Evolutionary conservation across 2,113 vertebrate species (phyloP).

Genomic region (Scytalopus superciliaris): DNA sequence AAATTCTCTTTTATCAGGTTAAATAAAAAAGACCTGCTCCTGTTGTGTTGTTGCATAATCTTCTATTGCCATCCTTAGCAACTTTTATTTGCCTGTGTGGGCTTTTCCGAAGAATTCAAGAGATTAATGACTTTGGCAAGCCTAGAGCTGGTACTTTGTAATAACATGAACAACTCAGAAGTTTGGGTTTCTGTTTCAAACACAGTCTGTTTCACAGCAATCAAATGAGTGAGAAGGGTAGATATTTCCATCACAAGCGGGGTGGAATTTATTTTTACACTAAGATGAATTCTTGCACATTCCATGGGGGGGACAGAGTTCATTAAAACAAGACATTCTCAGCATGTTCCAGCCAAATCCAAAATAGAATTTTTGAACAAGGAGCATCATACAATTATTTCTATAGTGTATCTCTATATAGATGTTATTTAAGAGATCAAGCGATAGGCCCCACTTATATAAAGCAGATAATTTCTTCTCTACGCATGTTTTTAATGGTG

Average conservation of each 20-base stretch:
- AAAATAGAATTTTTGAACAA: background rate
- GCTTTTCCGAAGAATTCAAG: background rate
- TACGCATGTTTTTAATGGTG: background rate
- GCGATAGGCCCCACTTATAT: background rate
- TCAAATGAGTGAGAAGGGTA: background rate
- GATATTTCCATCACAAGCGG: background rate
- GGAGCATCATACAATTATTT: background rate
- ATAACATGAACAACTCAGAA: background rate
- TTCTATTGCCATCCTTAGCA: background rate
- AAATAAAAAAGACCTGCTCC: background rate
- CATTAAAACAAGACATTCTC: background rate
- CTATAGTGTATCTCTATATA: background rate
- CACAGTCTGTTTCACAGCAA: background rate
- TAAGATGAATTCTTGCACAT: background rate
- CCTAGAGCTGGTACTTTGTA: background rate
- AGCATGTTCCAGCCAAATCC: background rate
- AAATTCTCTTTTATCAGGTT: background rate
- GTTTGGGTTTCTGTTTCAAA: background rate
- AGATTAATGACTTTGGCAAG: background rate
- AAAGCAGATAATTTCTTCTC: background rate
- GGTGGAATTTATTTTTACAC: background rate
- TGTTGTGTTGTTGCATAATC: background rate
- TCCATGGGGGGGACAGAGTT: background rate
- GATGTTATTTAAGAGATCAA: background rate
- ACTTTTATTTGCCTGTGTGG: background rate